These are phyloP conservation scores for Sebastes matsubarae DNA, from an alignment of 2,797 vertebrate genomes.

Conservation along the genomic window DNA sequence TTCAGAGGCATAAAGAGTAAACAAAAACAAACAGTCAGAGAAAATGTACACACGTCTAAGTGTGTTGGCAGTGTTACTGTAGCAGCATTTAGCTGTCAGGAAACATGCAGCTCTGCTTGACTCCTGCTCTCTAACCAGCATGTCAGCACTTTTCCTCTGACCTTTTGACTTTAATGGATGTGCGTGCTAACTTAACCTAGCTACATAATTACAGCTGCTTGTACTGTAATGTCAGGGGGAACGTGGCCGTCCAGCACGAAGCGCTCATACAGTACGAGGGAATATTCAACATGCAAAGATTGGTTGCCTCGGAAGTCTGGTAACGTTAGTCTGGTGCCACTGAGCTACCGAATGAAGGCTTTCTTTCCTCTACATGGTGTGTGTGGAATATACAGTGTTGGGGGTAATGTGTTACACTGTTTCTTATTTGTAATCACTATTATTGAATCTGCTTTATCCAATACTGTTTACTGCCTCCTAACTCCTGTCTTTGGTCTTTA, in stretches of 20 bases:
- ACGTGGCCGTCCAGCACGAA: not conserved
- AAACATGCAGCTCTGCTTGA: slow-evolving; percentile 1
- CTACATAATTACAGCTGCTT: slow-evolving; percentile 36
- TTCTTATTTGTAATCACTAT: not conserved
- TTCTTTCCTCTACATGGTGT: not conserved
- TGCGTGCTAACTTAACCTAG: not conserved
- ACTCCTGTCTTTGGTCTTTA: not conserved
- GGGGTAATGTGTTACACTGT: accelerated
- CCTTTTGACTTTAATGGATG: slow-evolving; percentile 18
- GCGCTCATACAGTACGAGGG: not conserved
- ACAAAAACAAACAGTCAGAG: not conserved
- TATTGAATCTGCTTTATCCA: not conserved
- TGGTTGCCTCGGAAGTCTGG: not conserved
- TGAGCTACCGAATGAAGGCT: not conserved
- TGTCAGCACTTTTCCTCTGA: slow-evolving; percentile 36
- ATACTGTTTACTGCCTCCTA: not conserved
- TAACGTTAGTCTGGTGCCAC: not conserved
- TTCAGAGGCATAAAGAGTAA: not conserved
- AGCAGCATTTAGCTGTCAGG: slow-evolving; percentile 5
- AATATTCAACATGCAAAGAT: not conserved
- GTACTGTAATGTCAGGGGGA: not conserved
- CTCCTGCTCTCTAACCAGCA: slow-evolving; percentile 7
- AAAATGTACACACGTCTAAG: not conserved
- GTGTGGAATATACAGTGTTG: not conserved
- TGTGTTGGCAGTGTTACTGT: not conserved